A percentile compares a stretch with the other conserved stretches of the same genome.
Conservation (phyloP, 2,888 invertebrate genomes). For the Hymenopus coronatus region DNA sequence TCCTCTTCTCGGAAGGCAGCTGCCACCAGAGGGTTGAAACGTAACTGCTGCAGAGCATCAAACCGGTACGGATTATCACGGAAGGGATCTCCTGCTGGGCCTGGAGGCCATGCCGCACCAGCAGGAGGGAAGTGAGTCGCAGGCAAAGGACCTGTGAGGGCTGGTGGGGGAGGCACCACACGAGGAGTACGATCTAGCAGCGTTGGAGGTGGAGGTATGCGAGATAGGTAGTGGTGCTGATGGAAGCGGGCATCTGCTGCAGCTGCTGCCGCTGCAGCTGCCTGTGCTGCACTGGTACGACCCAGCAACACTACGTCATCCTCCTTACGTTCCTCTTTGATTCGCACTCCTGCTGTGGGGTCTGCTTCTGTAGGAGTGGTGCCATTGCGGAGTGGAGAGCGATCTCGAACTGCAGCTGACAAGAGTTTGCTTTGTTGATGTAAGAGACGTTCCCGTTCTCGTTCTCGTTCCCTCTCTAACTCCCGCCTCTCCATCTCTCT, state of each 20-base stretch:
- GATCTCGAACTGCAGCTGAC: slow-evolving; percentile 49
- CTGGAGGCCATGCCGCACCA: slow-evolving; percentile 35
- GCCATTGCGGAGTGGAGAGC: slow-evolving; percentile 76
- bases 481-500: slow-evolving; percentile 37
- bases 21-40: slow-evolving; percentile 77
- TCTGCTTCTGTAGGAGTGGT: slow-evolving; percentile 41
- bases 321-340: slow-evolving; percentile 60
- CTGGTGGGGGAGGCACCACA: slow-evolving; percentile 43
- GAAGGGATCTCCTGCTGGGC: slow-evolving; percentile 46
- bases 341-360: slow-evolving; percentile 50
- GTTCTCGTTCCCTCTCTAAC: slow-evolving; percentile 45
- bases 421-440: slow-evolving; percentile 57
- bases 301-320: slow-evolving; percentile 45
- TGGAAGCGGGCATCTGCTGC: slow-evolving; percentile 48
- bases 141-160: slow-evolving; percentile 46
- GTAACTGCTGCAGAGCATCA: slow-evolving; percentile 62
- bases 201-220: slow-evolving; percentile 41
- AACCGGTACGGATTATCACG: slow-evolving; percentile 66
- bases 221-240: slow-evolving; percentile 41
- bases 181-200: slow-evolving; percentile 10
- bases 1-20: slow-evolving; percentile 67
- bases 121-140: slow-evolving; percentile 47
- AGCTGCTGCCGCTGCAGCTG: slow-evolving; percentile 43
- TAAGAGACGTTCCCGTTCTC: slow-evolving; percentile 53
- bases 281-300: slow-evolving; percentile 47